Conservation (phyloP, 2,113 vertebrate species). For the Polyodon spathula region DNA sequence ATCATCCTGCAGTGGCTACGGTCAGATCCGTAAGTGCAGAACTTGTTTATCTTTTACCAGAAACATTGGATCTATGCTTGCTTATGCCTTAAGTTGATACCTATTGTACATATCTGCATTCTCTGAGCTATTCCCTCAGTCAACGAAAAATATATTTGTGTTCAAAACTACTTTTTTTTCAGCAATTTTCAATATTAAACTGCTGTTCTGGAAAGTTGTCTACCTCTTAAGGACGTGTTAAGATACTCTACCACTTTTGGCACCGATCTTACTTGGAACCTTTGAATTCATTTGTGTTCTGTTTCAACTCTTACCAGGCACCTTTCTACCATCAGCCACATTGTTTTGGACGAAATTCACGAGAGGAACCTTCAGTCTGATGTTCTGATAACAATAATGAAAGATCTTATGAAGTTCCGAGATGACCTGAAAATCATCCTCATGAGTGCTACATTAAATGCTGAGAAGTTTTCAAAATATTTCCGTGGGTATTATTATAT, state of each 20-base stretch:
- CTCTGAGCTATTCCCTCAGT: no score
- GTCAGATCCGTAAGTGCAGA: slow-evolving; percentile 80
- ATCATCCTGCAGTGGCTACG: slow-evolving; percentile 97
- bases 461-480: slow-evolving; percentile 91
- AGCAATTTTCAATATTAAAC: no score
- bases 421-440: slow-evolving; percentile 81
- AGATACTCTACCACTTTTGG: no score
- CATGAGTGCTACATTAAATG: slow-evolving; percentile 95
- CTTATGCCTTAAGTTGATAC: no score
- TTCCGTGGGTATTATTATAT: slow-evolving; percentile 62
- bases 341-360: slow-evolving; percentile 92
- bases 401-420: slow-evolving; percentile 69
- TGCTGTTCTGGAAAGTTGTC: no score
- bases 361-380: slow-evolving; percentile 94
- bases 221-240: no score
- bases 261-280: no score
- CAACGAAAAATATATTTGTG: no score
- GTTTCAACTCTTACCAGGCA: slow-evolving; percentile 42
- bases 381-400: slow-evolving; percentile 82
- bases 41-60: background rate
- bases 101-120: no score
- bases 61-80: background rate
- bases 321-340: slow-evolving; percentile 79
- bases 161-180: no score
- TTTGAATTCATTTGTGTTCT: no score